phyloP scores from a whole-genome alignment of 1,140 invertebrate species.

The Spodoptera litura region DNA sequence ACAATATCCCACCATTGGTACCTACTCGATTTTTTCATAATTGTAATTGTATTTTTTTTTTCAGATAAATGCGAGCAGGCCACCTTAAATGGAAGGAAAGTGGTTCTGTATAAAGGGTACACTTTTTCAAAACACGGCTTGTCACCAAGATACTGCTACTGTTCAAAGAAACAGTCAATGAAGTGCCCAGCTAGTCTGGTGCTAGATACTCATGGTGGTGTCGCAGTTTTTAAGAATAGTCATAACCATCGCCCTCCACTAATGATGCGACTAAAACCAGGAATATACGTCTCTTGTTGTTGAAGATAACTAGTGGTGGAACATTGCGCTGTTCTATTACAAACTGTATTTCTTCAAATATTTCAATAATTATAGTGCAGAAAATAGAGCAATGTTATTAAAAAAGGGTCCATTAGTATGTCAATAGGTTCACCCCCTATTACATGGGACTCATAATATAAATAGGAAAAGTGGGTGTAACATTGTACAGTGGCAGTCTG shows the following conservation, averaged over 20 bases:
- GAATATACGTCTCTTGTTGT: neutral
- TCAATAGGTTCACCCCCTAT: too few species aligned
- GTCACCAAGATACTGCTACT: constrained; percentile 39
- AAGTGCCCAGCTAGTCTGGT: constrained; percentile 46
- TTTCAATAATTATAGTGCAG: too few species aligned
- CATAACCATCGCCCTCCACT: constrained; percentile 51
- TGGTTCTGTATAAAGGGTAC: constrained; percentile 41
- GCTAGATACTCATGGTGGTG: constrained; percentile 26
- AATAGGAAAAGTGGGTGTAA: too few species aligned
- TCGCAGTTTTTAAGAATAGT: neutral
- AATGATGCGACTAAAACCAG: constrained; percentile 19
- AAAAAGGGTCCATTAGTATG: too few species aligned
- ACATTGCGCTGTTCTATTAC: too few species aligned
- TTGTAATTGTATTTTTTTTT: neutral
- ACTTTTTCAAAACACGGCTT: constrained; percentile 49
- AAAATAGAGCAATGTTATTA: too few species aligned
- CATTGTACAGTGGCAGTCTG: too few species aligned
- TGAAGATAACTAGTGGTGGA: too few species aligned
- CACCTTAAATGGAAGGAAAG: neutral
- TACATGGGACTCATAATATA: too few species aligned
- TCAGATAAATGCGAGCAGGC: constrained; percentile 7
- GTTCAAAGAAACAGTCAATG: constrained; percentile 35
- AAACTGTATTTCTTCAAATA: too few species aligned
- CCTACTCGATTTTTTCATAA: too few species aligned
- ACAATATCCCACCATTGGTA: too few species aligned